Evolutionary conservation across 2,888 invertebrate genomes (phyloP), one percentile per base, ranked within the genome.

Genomic region (Drosophila lacicola): DNA sequence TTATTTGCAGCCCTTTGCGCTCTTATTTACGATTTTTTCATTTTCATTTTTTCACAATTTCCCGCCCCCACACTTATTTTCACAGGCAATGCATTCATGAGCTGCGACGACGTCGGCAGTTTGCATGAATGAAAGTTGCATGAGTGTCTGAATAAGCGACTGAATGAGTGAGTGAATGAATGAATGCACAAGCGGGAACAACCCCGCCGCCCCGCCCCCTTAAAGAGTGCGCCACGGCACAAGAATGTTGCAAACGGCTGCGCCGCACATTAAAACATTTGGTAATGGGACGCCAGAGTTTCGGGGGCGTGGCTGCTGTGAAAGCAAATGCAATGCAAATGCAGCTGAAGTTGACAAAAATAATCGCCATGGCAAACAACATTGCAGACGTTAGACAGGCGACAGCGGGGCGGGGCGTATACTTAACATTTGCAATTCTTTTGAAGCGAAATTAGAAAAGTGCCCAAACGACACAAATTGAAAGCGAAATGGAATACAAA

Each of bases 81-180:
- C 67, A 49, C 61, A 61, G 68, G 66, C 68, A 70, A 47, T 74
- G 78, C 79, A 80, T 82, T 82, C 80, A 80, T 65, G 61, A 29
- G 8, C 29, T 29, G 46, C 62, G 34, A 39, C 63, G 57, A 37
- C 45, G 62, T 58, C 54, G 29, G 58, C 62, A 62, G 70, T 86
- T 83, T 80, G 73, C 74, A 80, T 83, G 89, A 88, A 83, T 83
- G 87, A 88, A 83, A 83, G 88, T 86, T 83, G 83, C 84, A 85
- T 76, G 82, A 88, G 86, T 74, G 83, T 65, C 65, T 80, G 80
- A 67, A 72, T 72, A 66, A 78, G 66, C 66, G 65, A 71, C 65
- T 84, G 89, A 85, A 78, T 84, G 84, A 73, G 64, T 82, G 74
- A 85, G 57, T 74, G 86, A 79, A 56, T 66, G 62, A 42, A 39